Evolutionary conservation across 2,888 invertebrate species (phyloP), one percentile per base, ranked within the genome.

Genomic region (Prosopocoilus inquinatus): DNA sequence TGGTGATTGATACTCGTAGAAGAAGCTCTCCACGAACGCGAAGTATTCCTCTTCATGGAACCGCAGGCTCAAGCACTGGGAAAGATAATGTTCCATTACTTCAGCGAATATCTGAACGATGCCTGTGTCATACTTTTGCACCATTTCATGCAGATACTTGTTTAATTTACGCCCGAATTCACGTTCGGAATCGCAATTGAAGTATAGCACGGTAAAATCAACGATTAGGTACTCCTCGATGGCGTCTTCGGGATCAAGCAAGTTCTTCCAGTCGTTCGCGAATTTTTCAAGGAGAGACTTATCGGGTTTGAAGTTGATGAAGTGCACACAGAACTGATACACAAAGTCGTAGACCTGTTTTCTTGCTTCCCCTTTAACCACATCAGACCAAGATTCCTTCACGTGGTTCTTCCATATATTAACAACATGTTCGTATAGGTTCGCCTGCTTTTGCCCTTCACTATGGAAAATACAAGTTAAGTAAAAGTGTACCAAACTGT

Each of bases 221-320:
- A 52, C 15, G 8, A 32, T n/a, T 2, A 45, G 8, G 8, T 52
- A 46, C n/a, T 16, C 32, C 9, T 46, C 9, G n/a, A 16, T 33
- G 16, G 15, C 34, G 11, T n/a, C 9, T 20, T 45, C 13, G 9
- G 11, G 2, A 12, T 38, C 12, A 9, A 46, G 13, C 5, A 44
- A 36, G 5, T 11, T 20, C 28, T 15, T 20, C 51, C 51, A 52
- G 11, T 32, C 12, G 28, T 9, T 12, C 3, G 20, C 20, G 28
- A 52, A 52, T 28, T 46, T 45, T 52, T 46, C 15, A 7, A 52
- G 28, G n/a, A 46, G 32, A 35, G 20, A 38, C 3, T 13, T 13
- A 4, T 12, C 16, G 13, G 9, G 12, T 46, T 46, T 52, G 3
- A 46, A 4, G 9, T 28, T 13, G 11, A 52, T 11, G 13, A 5